Evolutionary conservation across 2,797 vertebrate genomes (phyloP).

Genomic region (Gymnothorax javanicus): DNA sequence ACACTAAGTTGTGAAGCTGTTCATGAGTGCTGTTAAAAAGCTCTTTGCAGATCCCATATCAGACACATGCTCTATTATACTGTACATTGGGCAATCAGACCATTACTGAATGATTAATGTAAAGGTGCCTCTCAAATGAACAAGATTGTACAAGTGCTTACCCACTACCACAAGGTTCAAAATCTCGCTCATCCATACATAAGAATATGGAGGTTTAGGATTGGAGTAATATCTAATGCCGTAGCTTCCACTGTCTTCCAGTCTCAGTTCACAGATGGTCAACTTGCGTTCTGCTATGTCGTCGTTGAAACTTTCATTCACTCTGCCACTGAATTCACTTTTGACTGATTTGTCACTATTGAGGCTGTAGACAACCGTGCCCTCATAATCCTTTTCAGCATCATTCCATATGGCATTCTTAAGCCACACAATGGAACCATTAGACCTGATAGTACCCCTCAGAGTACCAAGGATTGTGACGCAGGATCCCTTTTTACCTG

Average conservation of each 20-base stretch:
- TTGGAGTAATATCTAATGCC: slow-evolving; percentile 37
- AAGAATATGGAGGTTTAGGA: fast-evolving
- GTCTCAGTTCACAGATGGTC: slow-evolving; percentile 55
- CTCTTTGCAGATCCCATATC: no score
- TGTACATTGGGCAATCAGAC: not conserved
- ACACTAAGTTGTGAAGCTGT: no score
- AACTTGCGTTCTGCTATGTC: slow-evolving; percentile 18
- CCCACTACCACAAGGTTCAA: slow-evolving; percentile 46
- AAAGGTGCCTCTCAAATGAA: not conserved
- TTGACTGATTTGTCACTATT: fast-evolving
- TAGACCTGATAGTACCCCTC: not conserved
- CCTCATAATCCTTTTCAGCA: fast-evolving
- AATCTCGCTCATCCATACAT: fast-evolving
- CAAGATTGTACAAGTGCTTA: slow-evolving; percentile 38
- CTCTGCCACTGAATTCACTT: slow-evolving; percentile 46
- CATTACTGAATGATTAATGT: not conserved
- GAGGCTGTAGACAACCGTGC: slow-evolving; percentile 52
- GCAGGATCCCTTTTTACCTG: not conserved
- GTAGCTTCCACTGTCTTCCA: slow-evolving; percentile 58
- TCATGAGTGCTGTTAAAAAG: no score
- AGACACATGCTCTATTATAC: not conserved
- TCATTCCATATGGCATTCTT: slow-evolving; percentile 14
- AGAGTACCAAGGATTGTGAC: not conserved
- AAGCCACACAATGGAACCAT: slow-evolving; percentile 60
- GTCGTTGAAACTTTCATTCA: fast-evolving